Evolutionary conservation across 2,113 vertebrate genomes (phyloP), one percentile per base, ranked within the genome.

Genomic region (Megaceryle maxima): DNA sequence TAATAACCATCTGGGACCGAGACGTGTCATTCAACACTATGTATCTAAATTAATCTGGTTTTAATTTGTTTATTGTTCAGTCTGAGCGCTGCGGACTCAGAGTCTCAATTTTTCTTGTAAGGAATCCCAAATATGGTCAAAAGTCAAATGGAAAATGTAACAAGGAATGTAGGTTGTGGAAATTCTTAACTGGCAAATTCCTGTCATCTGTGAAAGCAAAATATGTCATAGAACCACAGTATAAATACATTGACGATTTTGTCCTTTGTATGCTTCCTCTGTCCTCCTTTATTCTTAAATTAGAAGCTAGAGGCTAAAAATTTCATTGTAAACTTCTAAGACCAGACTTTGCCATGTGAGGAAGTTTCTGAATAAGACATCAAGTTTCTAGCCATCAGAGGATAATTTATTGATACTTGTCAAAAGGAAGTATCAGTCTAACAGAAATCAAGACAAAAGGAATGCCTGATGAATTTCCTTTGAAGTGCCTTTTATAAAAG

Each of bases 401-500:
- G 97, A 98, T 99, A 98, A 98, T 99, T 99, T 99, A 99, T 99
- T 99, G 98, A 99, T 98, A 98, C 98, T 98, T 97, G 98, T 99
- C 98, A 99, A 98, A 98, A 98, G 98, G 98, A 98, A 98, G 97
- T 98, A 98, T 98, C 97, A 98, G 97, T 98, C 98, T 96, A 97
- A 98, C 97, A 98, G 98, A 98, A 98, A 98, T 98, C 98, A 98
- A 99, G 98, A 99, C 99, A 98, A 99, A 99, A 99, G 97, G 98
- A 99, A 99, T 99, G 98, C 97, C 98, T 99, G 98, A 99, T 99
- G 98, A 99, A 98, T 98, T 98, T 99, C 98, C 98, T 99, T 99
- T 99, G 99, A 99, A 99, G 99, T 99, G 98, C 98, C 98, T 99
- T 99, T 99, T 99, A 98, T 98, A 98, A 98, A 99, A 99, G 98